Evolutionary conservation across 2,888 invertebrate species (phyloP), one percentile per base, ranked within the genome.

Genomic region (Reticulitermes lucifugus): DNA sequence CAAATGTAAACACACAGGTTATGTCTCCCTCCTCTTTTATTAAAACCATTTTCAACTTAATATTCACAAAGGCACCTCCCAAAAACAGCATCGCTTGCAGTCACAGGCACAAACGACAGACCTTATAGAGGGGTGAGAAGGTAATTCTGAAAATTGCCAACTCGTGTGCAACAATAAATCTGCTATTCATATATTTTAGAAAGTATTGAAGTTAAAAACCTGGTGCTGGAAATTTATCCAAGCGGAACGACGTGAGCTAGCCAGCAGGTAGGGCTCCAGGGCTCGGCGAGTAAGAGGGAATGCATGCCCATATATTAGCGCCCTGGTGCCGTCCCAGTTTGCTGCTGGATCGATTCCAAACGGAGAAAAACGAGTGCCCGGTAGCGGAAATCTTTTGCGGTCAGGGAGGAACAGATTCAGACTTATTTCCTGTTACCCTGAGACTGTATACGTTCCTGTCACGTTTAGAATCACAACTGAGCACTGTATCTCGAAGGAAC

Each of bases 121-220:
- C 22, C 14, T 41, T 35, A n/a, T 22, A 22, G 65, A 29, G n/a
- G 35, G 71, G 77, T 3, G 41, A 43, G 77, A 77, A 77, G 43
- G 77, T 51, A 77, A 81, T 81, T 86, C 84, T 75, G 81, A 60
- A 84, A 82, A 86, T 84, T 80, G 84, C 80, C n/a, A 81, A 84
- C 86, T 81, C 51, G 75, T 80, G 75, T 80, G 65, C 35, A 51
- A 29, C 70, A 71, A 84, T 81, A 86, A 86, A 86, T 81, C 80
- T 79, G 35, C 84, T 84, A 65, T 46, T 79, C 70, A 80, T 85
- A 85, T 85, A 85, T 81, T 85, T 83, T 80, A 83, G 43, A 83
- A 85, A 84, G 80, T 84, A 84, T 85, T 84, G 83, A 73, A 85
- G 85, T 83, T 85, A 80, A 85, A 81, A 85, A 81, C 60, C 46